Percentiles rank a stretch among this genome's conserved stretches.
Evolutionary conservation across 2,113 vertebrate genomes (phyloP).

Genomic region (Eolophus roseicapilla): DNA sequence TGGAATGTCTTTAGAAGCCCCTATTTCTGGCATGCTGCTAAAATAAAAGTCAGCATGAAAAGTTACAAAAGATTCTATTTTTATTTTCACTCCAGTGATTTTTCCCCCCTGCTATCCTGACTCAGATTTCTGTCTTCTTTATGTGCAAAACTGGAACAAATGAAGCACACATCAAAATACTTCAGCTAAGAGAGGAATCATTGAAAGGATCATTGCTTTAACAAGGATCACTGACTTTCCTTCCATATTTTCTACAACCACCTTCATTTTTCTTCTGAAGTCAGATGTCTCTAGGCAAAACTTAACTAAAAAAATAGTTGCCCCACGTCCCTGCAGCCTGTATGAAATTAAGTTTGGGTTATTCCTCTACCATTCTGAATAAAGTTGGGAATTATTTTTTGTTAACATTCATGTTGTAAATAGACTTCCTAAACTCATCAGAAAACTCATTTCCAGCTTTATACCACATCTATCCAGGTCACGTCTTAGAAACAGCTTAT

Average conservation of each 20-base stretch:
- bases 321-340: not conserved
- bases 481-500: not conserved
- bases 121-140: slow-evolving; percentile 23
- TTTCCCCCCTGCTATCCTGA: not conserved
- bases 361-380: not conserved
- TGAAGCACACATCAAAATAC: not conserved
- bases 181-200: not conserved
- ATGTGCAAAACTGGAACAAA: slow-evolving; percentile 9
- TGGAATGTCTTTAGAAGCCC: slow-evolving; percentile 42
- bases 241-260: not conserved
- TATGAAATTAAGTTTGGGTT: not conserved
- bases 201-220: not conserved
- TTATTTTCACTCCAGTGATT: slow-evolving; percentile 45
- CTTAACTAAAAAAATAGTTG: not conserved
- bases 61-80: slow-evolving; percentile 56
- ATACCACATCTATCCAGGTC: not conserved
- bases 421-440: not conserved
- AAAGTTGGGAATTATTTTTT: not conserved
- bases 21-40: slow-evolving; percentile 24
- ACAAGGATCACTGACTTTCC: not conserved
- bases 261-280: not conserved
- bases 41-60: slow-evolving; percentile 42
- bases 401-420: not conserved
- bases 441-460: not conserved
- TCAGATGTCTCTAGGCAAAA: not conserved